These are phyloP conservation scores for Pheosia gnoma DNA, from an alignment of 2,888 invertebrate species.

Conservation along the genomic window DNA sequence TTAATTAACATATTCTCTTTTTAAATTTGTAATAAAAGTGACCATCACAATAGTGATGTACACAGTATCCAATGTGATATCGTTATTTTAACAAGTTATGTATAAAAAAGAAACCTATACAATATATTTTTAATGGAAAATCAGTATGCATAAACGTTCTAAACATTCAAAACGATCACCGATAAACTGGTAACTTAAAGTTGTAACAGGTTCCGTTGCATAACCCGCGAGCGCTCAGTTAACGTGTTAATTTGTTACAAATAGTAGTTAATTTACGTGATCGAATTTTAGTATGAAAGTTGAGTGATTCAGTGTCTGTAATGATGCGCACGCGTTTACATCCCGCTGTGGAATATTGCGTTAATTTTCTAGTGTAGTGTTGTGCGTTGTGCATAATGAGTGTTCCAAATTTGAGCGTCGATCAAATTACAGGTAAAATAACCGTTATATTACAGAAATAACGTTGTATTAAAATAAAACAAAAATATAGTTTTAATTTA, in stretches of 20 bases:
- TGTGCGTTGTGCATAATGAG: slow-evolving; percentile 63
- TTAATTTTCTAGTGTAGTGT: slow-evolving; percentile 45
- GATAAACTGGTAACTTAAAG: slow-evolving; percentile 40
- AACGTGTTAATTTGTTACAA: slow-evolving; percentile 61
- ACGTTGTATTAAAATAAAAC: neutral
- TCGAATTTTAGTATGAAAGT: slow-evolving; percentile 66
- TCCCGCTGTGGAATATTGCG: slow-evolving; percentile 42
- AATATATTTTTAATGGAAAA: slow-evolving; percentile 18
- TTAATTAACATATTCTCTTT: slow-evolving; percentile 10
- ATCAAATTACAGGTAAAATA: slow-evolving; percentile 73
- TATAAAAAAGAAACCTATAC: slow-evolving; percentile 29
- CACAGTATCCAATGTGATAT: slow-evolving; percentile 39
- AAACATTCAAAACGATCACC: slow-evolving; percentile 37
- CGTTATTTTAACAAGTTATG: slow-evolving; percentile 37
- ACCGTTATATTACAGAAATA: neutral
- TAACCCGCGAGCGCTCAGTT: slow-evolving; percentile 34
- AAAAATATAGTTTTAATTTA: neutral
- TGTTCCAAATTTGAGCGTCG: slow-evolving; percentile 77
- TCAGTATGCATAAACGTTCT: slow-evolving; percentile 33
- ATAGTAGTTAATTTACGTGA: slow-evolving; percentile 60
- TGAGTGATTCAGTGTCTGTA: slow-evolving; percentile 69
- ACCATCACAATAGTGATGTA: slow-evolving; percentile 22
- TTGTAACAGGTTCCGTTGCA: slow-evolving; percentile 29
- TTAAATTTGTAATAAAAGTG: slow-evolving; percentile 11
- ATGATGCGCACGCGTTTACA: slow-evolving; percentile 59